Conservation (phyloP, 2,113 vertebrate species). For the Antechinus flavipes region DNA sequence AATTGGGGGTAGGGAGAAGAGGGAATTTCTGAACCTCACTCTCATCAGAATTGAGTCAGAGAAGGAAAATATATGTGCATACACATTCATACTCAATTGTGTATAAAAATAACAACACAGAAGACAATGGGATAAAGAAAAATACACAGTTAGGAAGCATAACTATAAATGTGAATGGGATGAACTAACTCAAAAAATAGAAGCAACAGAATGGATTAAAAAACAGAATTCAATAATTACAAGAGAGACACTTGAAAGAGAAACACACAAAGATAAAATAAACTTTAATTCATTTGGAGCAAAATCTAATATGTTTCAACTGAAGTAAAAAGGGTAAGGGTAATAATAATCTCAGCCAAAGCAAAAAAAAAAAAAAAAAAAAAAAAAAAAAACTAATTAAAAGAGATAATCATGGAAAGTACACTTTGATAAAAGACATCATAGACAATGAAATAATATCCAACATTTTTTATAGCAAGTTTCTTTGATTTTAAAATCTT, state of each 20-base stretch:
- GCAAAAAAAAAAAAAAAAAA: background rate
- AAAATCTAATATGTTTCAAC: background rate
- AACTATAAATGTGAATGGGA: background rate
- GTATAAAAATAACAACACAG: background rate
- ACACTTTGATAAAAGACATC: background rate
- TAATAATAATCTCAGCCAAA: background rate
- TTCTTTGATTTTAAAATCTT: background rate
- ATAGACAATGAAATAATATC: background rate
- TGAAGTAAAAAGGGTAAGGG: background rate
- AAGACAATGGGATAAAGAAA: background rate
- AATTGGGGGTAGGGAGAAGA: background rate
- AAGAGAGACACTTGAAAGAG: background rate
- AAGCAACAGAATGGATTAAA: background rate
- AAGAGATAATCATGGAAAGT: background rate
- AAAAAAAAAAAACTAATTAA: background rate
- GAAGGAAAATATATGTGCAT: no score
- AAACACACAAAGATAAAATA: background rate
- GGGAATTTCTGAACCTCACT: background rate
- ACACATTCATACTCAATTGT: no score
- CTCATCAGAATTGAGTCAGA: background rate
- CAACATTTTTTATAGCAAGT: background rate
- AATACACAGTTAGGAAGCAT: background rate
- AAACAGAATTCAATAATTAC: background rate
- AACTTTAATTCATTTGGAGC: no score
- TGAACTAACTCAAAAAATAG: background rate